Conservation (phyloP, 1,140 invertebrate species). For the Wiebesia pumilae region DNA sequence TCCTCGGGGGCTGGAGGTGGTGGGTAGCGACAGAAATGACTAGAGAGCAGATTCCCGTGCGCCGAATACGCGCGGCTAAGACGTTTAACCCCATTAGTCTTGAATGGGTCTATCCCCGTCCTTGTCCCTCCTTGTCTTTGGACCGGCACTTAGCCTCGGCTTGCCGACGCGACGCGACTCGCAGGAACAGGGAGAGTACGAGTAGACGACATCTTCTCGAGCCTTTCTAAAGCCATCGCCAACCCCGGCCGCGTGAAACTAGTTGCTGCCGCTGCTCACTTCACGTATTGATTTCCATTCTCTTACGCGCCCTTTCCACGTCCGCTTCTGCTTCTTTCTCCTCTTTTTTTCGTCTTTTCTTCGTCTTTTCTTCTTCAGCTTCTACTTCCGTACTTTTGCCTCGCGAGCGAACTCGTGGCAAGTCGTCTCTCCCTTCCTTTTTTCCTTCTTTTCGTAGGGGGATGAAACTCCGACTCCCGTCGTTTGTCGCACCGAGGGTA, state of each 20-base stretch:
- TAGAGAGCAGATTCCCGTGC: slow-evolving; percentile 36
- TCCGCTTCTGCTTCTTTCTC: slow-evolving; percentile 20
- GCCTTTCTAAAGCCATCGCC: slow-evolving; percentile 69
- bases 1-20: not conserved
- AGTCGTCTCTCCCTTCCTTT: not conserved
- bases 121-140: slow-evolving; percentile 54
- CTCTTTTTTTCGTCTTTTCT: not conserved
- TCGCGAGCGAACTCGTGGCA: not conserved
- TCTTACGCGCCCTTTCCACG: slow-evolving; percentile 68
- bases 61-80: slow-evolving; percentile 53
- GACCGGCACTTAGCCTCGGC: slow-evolving; percentile 48
- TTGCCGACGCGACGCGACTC: not conserved
- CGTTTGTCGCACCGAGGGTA: slow-evolving; percentile 48
- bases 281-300: slow-evolving; percentile 75
- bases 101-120: slow-evolving; percentile 65
- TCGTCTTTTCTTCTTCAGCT: not conserved
- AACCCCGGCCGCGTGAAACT: slow-evolving; percentile 63
- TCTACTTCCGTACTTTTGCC: not conserved
- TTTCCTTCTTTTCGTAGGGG: not conserved
- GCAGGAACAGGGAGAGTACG: slow-evolving; percentile 58
- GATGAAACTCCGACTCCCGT: slow-evolving; percentile 42
- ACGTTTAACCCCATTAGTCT: slow-evolving; percentile 75
- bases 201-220: slow-evolving; percentile 67
- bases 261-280: slow-evolving; percentile 70
- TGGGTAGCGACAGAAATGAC: not conserved